Percentiles rank a stretch among this genome's conserved stretches.
These are phyloP conservation scores for Arothron firmamentum DNA, from an alignment of 2,113 vertebrate genomes.

Conservation along the genomic window DNA sequence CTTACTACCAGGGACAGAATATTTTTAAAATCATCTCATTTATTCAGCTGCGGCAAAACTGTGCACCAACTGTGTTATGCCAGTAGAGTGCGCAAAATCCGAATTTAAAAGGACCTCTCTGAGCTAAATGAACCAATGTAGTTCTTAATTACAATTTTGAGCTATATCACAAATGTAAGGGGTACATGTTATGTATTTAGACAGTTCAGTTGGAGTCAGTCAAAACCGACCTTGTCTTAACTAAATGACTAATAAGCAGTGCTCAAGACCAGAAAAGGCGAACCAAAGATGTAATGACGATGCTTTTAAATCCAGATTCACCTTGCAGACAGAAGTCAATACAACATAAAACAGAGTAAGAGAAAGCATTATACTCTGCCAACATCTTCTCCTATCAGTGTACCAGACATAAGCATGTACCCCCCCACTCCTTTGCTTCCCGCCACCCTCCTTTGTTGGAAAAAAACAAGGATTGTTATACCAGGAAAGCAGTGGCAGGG, in stretches of 20 bases:
- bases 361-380: slow-evolving; percentile 11
- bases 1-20: too few species aligned
- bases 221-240: not conserved
- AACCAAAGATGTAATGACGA: not conserved
- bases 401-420: slow-evolving; percentile 3
- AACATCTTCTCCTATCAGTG: slow-evolving; percentile 4
- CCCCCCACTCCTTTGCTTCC: slow-evolving; percentile 25
- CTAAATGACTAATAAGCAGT: not conserved
- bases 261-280: too few species aligned
- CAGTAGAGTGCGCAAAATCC: too few species aligned
- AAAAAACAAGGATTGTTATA: slow-evolving; percentile 55
- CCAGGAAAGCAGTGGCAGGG: slow-evolving; percentile 63
- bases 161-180: too few species aligned
- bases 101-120: too few species aligned
- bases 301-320: slow-evolving; percentile 14
- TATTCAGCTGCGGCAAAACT: too few species aligned
- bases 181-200: too few species aligned
- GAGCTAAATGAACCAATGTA: too few species aligned
- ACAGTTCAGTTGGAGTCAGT: not conserved
- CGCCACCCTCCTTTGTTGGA: slow-evolving; percentile 55
- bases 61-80: too few species aligned
- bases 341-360: not conserved
- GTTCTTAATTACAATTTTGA: too few species aligned
- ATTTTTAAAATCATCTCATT: too few species aligned
- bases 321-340: slow-evolving; percentile 16